Evolutionary conservation across 2,113 vertebrate genomes (phyloP).

Genomic region (Galemys pyrenaicus): DNA sequence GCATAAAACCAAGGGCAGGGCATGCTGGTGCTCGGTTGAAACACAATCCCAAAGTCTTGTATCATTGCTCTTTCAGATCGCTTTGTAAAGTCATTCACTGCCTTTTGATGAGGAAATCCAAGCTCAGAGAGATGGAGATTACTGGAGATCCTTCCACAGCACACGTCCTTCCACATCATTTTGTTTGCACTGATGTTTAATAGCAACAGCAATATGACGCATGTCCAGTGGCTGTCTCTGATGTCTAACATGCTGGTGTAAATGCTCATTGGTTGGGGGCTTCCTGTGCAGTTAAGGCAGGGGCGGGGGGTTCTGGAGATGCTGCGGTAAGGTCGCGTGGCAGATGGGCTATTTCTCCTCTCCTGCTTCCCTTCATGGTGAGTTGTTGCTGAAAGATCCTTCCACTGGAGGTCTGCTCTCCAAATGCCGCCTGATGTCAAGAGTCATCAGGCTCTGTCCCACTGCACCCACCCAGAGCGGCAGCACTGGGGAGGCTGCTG

Average conservation of each 20-base stretch:
- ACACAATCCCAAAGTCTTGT: too few species aligned
- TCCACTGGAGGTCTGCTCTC: background rate
- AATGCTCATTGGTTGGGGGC: background rate
- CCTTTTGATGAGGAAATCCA: background rate
- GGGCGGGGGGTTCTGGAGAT: background rate
- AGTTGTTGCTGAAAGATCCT: background rate
- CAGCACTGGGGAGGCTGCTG: too few species aligned
- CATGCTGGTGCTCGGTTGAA: too few species aligned
- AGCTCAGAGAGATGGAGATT: background rate
- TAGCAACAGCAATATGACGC: rapidly evolving
- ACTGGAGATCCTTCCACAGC: background rate
- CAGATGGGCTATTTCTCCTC: too few species aligned
- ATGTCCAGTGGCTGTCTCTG: rapidly evolving
- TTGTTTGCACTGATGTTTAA: background rate
- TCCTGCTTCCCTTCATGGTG: background rate
- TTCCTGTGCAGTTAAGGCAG: background rate
- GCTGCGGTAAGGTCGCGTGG: too few species aligned
- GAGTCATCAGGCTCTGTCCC: background rate
- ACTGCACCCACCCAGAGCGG: rapidly evolving
- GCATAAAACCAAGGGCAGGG: rapidly evolving
- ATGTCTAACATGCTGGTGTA: background rate
- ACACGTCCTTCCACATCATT: too few species aligned
- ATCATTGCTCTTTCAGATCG: background rate
- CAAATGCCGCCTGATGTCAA: background rate
- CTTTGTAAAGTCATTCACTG: too few species aligned